A percentile compares a stretch with the other conserved stretches of the same genome.
phyloP scores from a whole-genome alignment of 2,113 vertebrate genomes.

The Fukomys damarensis region DNA sequence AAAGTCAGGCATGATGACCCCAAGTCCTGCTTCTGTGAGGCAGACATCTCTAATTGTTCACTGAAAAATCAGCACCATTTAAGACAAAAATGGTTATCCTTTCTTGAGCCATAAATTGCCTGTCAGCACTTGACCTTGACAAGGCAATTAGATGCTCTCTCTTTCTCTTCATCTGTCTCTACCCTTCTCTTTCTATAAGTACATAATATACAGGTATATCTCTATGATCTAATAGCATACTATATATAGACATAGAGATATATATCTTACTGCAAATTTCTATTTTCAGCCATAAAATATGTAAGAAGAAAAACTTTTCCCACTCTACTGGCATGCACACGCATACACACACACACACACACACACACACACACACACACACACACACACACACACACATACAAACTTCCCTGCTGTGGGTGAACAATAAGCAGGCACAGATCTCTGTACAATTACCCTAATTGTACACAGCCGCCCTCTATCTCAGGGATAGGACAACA shows the following conservation, averaged over 20 bases:
- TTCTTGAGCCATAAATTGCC: background rate
- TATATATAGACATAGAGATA: background rate
- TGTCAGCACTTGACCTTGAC: background rate
- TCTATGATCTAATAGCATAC: too few relatives aligned
- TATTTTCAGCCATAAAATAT: background rate
- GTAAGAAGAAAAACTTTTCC: background rate
- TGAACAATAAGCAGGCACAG: background rate
- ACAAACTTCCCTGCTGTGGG: rapidly evolving
- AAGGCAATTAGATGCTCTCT: background rate
- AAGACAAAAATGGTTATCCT: background rate
- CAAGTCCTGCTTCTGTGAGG: rapidly evolving
- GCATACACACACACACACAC: too few relatives aligned
- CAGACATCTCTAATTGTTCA: background rate
- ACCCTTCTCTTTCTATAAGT: background rate
- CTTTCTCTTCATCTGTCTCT: background rate
- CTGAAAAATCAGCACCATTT: rapidly evolving
- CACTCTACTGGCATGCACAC: background rate
- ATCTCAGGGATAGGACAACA: rapidly evolving
- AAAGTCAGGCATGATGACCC: too few relatives aligned
- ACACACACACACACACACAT: too few relatives aligned
- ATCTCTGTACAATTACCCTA: too few relatives aligned
- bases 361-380: too few relatives aligned
- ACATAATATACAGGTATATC: background rate
- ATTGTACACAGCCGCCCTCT: background rate
- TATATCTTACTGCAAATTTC: background rate